Percentiles rank a stretch among this genome's conserved stretches.
phyloP scores from a whole-genome alignment of 1,140 invertebrate species.

The Aphis craccivora region DNA sequence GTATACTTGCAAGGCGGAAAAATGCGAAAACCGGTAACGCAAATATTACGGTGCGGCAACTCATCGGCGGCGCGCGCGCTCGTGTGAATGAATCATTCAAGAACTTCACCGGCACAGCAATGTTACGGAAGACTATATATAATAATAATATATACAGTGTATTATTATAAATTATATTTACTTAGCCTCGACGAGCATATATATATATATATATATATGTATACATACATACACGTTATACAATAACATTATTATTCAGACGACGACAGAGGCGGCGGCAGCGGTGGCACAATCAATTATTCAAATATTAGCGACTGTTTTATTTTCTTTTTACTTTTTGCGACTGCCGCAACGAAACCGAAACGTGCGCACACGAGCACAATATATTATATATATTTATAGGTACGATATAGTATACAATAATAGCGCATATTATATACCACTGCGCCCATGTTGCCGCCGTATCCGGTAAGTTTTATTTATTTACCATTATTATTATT shows the following conservation, averaged over 20 bases:
- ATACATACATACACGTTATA: not conserved
- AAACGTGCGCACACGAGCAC: not conserved
- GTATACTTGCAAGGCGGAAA: not conserved
- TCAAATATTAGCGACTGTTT: slow-evolving; percentile 24
- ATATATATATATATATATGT: no score
- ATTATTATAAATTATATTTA: slow-evolving; percentile 20
- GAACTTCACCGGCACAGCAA: not conserved
- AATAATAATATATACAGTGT: not conserved
- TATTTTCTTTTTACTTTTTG: slow-evolving; percentile 14
- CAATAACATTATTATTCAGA: slow-evolving; percentile 31
- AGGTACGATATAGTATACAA: not conserved
- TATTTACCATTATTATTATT: slow-evolving; percentile 10
- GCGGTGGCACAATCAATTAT: slow-evolving; percentile 37
- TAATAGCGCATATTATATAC: not conserved
- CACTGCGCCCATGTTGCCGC: not conserved
- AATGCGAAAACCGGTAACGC: slow-evolving; percentile 28
- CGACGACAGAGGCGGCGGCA: not conserved
- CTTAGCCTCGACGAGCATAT: not conserved
- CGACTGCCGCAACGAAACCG: not conserved
- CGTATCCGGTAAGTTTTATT: slow-evolving; percentile 5
- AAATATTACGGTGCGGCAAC: not conserved
- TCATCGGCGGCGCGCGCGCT: not conserved
- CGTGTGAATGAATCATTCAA: slow-evolving; percentile 41
- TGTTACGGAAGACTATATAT: not conserved
- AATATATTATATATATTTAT: not conserved